Evolutionary conservation across 2,113 vertebrate species (phyloP).

Genomic region (Bombycilla garrulus): DNA sequence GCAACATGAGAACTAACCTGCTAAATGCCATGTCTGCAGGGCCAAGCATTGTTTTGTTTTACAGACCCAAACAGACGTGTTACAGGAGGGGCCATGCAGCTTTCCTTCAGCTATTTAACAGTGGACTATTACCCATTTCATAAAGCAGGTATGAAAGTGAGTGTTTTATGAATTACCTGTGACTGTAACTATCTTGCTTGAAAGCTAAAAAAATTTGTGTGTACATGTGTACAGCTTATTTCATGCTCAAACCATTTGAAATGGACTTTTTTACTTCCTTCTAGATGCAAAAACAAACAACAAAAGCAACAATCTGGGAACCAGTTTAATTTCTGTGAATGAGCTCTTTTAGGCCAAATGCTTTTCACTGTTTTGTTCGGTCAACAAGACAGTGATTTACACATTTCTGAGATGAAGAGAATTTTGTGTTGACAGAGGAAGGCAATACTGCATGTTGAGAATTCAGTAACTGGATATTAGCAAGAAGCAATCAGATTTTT

Average conservation of each 20-base stretch:
- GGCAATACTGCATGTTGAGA: neutral
- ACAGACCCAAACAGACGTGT: slow-evolving; percentile 85
- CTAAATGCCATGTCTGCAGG: neutral
- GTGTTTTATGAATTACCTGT: neutral
- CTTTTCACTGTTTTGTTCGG: neutral
- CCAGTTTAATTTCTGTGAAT: neutral
- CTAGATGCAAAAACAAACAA: neutral
- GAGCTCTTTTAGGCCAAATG: neutral
- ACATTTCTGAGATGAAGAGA: neutral
- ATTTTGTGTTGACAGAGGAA: neutral
- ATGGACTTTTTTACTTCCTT: neutral
- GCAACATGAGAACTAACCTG: neutral
- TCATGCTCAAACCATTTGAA: neutral
- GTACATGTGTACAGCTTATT: neutral
- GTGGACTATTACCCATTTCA: slow-evolving; percentile 98
- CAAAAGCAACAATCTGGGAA: neutral
- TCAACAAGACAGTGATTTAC: neutral
- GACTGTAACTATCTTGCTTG: neutral
- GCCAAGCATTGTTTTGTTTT: slow-evolving; percentile 21
- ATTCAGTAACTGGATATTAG: neutral
- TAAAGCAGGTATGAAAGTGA: slow-evolving; percentile 84
- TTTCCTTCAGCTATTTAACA: slow-evolving; percentile 92
- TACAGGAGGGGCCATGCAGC: slow-evolving; percentile 94
- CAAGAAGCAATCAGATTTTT: neutral
- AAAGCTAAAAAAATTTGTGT: neutral